Conservation (phyloP, 2,888 invertebrate genomes). For the Tanypteryx hageni region DNA sequence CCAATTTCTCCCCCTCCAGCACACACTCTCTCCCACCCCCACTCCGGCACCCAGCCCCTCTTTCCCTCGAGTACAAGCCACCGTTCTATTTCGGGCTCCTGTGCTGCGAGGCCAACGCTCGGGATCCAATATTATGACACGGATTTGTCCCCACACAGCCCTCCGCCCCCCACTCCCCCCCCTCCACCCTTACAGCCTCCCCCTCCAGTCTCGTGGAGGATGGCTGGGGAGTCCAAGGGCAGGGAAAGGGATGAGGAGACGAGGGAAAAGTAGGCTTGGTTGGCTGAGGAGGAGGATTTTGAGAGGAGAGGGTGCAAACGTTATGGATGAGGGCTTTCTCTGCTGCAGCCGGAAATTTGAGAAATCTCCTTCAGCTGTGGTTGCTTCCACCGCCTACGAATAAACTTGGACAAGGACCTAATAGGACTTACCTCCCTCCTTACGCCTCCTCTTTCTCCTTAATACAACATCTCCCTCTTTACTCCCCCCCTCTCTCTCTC, state of each 20-base stretch:
- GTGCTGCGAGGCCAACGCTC: conserved; percentile 48
- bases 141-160: conserved; percentile 17
- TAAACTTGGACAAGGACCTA: background rate
- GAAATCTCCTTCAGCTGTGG: background rate
- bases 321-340: conserved; percentile 3
- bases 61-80: background rate
- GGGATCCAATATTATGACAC: conserved; percentile 64
- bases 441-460: too few relatives aligned
- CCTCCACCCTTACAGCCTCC: too few relatives aligned
- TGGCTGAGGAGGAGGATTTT: background rate
- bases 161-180: too few relatives aligned
- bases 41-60: background rate
- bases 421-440: background rate
- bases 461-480: too few relatives aligned
- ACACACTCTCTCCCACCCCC: background rate
- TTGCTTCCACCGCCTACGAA: too few relatives aligned
- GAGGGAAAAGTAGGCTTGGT: background rate
- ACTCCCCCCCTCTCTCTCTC: too few relatives aligned
- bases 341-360: conserved; percentile 35
- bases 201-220: too few relatives aligned
- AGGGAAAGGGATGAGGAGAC: background rate
- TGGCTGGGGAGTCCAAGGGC: background rate
- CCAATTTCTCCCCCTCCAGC: background rate
- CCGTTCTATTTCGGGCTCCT: conserved; percentile 44
- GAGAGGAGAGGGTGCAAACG: conserved; percentile 29